These are phyloP conservation scores for Alsophila aescularia DNA, from an alignment of 2,888 invertebrate genomes.

Conservation along the genomic window DNA sequence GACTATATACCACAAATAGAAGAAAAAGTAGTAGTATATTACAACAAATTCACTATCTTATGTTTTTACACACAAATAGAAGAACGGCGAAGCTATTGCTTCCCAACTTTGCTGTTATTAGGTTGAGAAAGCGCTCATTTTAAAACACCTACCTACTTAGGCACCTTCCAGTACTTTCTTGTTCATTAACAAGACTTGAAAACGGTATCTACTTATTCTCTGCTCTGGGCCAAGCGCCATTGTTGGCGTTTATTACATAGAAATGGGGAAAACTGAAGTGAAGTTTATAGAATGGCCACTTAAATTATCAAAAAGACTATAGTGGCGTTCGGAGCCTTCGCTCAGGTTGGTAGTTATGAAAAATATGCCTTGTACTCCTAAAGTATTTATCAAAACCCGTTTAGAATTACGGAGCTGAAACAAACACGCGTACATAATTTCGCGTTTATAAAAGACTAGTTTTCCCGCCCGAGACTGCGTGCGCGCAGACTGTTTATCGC, in stretches of 20 bases:
- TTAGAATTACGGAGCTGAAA: too few species aligned
- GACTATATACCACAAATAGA: too few species aligned
- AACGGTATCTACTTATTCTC: constrained; percentile 8
- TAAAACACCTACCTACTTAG: background rate
- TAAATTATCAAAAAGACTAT: background rate
- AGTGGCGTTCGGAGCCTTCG: too few species aligned
- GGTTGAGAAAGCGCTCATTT: background rate
- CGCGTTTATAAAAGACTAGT: too few species aligned
- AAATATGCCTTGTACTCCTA: too few species aligned
- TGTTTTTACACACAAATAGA: background rate
- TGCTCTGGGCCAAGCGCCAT: constrained; percentile 1
- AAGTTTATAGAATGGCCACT: background rate
- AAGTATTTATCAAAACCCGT: too few species aligned
- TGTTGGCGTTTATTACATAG: constrained; percentile 1
- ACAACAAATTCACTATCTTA: too few species aligned
- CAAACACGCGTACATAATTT: too few species aligned
- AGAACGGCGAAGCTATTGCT: background rate
- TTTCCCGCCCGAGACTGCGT: too few species aligned
- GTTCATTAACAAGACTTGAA: constrained; percentile 14
- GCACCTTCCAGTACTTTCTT: constrained; percentile 1
- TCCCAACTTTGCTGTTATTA: background rate
- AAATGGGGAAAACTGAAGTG: background rate
- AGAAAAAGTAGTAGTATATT: too few species aligned
- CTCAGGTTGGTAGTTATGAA: too few species aligned
- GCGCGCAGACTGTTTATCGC: too few species aligned